Evolutionary conservation across 2,113 vertebrate genomes (phyloP).

Genomic region (Cranoglanis bouderius): DNA sequence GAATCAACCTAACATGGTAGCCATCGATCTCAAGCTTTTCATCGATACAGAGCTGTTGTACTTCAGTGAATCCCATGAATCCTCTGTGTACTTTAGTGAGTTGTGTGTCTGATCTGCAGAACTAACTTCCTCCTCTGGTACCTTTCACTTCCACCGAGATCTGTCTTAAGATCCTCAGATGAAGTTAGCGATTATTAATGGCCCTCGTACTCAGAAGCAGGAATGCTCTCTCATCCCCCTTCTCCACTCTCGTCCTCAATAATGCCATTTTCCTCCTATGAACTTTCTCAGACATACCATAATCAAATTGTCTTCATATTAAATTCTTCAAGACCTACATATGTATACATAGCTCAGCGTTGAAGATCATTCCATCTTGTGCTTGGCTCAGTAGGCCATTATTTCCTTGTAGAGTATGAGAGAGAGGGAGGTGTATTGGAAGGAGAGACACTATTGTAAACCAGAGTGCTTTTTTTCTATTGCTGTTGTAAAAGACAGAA

Average conservation of each 20-base stretch:
- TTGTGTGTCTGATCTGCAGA: constrained; percentile 10
- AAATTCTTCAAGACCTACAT: constrained; percentile 75
- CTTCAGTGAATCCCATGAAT: constrained; percentile 11
- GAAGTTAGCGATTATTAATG: constrained; percentile 77
- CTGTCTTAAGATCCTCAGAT: constrained; percentile 65
- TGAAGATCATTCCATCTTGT: constrained; percentile 63
- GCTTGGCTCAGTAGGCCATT: constrained; percentile 43
- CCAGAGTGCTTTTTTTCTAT: constrained; percentile 34
- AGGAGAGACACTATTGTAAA: constrained; percentile 27
- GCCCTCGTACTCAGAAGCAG: constrained; percentile 58
- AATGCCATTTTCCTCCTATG: constrained; percentile 74
- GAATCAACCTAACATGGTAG: constrained; percentile 17
- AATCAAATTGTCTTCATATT: constrained; percentile 77
- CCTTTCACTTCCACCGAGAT: constrained; percentile 49
- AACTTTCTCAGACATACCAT: constrained; percentile 64
- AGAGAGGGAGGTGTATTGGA: constrained; percentile 34
- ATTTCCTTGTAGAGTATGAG: constrained; percentile 26
- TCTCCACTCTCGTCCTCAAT: constrained; percentile 63
- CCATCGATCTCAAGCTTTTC: constrained; percentile 63
- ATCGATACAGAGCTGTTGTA: constrained; percentile 68
- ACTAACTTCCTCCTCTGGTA: background rate
- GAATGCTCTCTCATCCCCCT: constrained; percentile 54
- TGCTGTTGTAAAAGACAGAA: constrained; percentile 39
- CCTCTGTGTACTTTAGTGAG: background rate
- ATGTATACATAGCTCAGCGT: constrained; percentile 71